These are phyloP conservation scores for Dioctria rufipes DNA, from an alignment of 2,888 invertebrate species.

Conservation along the genomic window DNA sequence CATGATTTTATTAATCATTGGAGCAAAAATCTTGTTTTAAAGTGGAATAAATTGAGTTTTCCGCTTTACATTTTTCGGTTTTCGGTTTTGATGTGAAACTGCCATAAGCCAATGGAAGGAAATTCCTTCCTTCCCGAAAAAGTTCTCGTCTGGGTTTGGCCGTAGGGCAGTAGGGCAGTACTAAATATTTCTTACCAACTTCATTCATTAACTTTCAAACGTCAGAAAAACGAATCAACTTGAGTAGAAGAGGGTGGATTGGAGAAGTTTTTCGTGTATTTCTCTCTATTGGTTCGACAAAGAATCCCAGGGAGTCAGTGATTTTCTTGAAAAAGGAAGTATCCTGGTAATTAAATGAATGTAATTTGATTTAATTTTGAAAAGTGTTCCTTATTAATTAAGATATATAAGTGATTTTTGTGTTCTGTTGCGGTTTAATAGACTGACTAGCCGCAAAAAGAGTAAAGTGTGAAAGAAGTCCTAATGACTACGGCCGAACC, in stretches of 20 bases:
- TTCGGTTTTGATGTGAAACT: no score
- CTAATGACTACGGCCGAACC: constrained; percentile 78
- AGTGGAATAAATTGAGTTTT: no score
- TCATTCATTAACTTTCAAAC: background rate
- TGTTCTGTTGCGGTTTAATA: constrained; percentile 31
- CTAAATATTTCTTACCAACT: constrained; percentile 15
- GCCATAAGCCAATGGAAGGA: no score
- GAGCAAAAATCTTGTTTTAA: no score
- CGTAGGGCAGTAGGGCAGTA: no score
- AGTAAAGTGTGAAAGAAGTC: constrained; percentile 58
- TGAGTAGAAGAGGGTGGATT: background rate
- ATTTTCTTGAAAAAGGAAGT: background rate
- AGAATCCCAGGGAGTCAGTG: constrained; percentile 7
- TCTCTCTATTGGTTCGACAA: constrained; percentile 23
- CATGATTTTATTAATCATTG: no score
- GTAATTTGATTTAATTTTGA: constrained; percentile 17
- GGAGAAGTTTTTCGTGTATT: background rate
- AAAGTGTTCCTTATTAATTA: background rate
- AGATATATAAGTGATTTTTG: background rate
- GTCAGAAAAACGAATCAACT: constrained; percentile 21
- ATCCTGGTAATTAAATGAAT: constrained; percentile 5
- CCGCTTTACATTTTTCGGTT: no score
- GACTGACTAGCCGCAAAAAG: constrained; percentile 33
- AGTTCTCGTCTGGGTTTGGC: no score
- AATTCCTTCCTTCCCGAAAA: no score